These are phyloP conservation scores for Lepus townsendii DNA, from an alignment of 2,797 vertebrate genomes.

Conservation along the genomic window DNA sequence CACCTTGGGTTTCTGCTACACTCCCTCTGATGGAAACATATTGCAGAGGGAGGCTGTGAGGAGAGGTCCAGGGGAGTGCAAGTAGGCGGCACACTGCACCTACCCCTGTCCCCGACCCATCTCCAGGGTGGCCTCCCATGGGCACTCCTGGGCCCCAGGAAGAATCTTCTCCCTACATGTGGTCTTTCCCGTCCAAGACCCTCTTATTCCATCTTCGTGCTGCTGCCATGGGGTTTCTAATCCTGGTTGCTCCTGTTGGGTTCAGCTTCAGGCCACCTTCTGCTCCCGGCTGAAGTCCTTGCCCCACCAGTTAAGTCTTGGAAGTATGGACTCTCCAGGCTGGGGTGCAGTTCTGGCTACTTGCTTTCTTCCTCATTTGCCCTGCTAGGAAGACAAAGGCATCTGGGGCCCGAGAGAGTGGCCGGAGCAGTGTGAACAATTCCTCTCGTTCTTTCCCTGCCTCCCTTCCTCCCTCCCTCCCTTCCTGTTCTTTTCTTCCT, in stretches of 20 bases:
- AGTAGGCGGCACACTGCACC: accelerated
- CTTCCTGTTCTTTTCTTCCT: too few relatives aligned
- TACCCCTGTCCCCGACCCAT: too few relatives aligned
- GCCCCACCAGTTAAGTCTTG: not conserved
- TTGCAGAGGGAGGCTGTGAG: not conserved
- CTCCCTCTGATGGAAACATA: not conserved
- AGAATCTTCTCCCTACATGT: not conserved
- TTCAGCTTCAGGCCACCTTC: not conserved
- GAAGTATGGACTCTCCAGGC: not conserved
- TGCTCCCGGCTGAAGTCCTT: not conserved
- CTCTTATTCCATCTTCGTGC: not conserved
- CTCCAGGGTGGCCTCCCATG: accelerated
- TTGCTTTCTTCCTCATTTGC: not conserved
- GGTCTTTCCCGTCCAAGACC: not conserved
- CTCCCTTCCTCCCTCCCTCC: not conserved
- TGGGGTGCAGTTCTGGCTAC: not conserved
- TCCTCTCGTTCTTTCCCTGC: too few relatives aligned
- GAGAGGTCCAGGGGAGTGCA: accelerated
- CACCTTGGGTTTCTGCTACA: accelerated
- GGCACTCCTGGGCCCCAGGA: not conserved
- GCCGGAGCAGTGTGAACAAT: too few relatives aligned
- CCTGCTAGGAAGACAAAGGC: too few relatives aligned
- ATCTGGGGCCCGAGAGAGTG: not conserved
- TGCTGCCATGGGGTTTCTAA: accelerated
- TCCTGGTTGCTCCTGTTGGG: not conserved